phyloP scores from a whole-genome alignment of 1,140 invertebrate species.

The Akabosia matsudoensis region DNA sequence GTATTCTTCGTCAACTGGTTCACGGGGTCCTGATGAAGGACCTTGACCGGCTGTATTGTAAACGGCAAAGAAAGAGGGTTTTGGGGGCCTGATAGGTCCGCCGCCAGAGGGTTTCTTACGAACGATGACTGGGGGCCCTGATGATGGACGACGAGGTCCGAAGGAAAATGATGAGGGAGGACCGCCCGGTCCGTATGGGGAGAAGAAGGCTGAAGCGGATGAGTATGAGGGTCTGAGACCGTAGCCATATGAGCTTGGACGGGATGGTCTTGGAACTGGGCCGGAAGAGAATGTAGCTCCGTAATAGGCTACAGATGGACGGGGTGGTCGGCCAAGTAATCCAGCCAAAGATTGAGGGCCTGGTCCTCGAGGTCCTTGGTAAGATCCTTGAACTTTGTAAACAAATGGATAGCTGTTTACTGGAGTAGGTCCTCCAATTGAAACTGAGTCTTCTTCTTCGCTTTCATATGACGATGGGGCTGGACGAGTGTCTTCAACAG shows the following conservation, averaged over 20 bases:
- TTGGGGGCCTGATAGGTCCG: neutral
- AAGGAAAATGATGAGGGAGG: neutral
- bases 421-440: neutral
- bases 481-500: constrained; percentile 13
- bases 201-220: neutral
- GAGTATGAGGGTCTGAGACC: neutral
- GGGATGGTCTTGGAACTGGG: neutral
- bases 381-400: constrained; percentile 2
- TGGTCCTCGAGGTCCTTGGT: neutral
- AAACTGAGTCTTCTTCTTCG: neutral
- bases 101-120: neutral
- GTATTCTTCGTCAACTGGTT: constrained; percentile 16
- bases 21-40: neutral
- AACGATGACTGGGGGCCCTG: neutral
- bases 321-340: neutral
- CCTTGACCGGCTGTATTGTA: neutral
- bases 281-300: neutral
- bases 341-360: neutral
- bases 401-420: neutral
- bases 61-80: neutral
- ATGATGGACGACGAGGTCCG: neutral
- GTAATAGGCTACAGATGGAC: neutral
- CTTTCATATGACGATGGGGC: neutral
- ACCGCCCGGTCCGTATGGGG: neutral
- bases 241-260: neutral